phyloP scores from a whole-genome alignment of 2,113 vertebrate genomes.

The Carassius gibelio region DNA sequence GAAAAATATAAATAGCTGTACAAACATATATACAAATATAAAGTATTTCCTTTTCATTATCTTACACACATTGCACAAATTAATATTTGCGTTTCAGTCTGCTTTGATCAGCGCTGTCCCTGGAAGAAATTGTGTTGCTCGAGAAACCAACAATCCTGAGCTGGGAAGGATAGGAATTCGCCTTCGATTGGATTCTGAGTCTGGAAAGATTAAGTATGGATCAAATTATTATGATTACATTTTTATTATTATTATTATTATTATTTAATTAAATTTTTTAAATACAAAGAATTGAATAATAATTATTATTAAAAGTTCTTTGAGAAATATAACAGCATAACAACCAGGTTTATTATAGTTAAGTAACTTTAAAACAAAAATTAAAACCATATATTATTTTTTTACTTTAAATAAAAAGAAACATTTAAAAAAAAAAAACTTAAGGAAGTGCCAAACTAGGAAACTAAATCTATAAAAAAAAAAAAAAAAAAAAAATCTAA shows the following conservation, averaged over 20 bases:
- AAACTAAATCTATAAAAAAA: neutral
- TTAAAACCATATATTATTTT: neutral
- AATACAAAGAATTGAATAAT: neutral
- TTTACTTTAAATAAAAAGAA: neutral
- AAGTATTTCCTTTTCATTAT: neutral
- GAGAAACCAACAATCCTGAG: conserved; percentile 39
- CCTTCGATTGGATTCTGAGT: conserved; percentile 27
- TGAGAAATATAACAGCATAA: neutral
- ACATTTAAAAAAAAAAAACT: neutral
- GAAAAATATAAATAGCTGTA: conserved; percentile 55
- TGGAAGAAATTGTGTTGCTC: conserved; percentile 43
- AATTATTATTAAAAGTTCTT: neutral
- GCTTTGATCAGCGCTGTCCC: conserved; percentile 29
- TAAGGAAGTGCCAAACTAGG: neutral
- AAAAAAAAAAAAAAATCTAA: neutral
- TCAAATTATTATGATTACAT: neutral
- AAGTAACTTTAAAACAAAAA: neutral
- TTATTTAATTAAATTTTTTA: neutral
- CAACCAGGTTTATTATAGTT: neutral
- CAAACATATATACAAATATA: conserved; percentile 46
- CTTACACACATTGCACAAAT: conserved; percentile 1
- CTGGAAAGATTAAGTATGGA: neutral
- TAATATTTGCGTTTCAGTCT: neutral
- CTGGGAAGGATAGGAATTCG: conserved; percentile 14
- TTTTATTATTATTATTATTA: too few relatives aligned